Base-by-base conservation (phyloP, 2,888 invertebrate species). In the Xestobium rufovillosum region DNA sequence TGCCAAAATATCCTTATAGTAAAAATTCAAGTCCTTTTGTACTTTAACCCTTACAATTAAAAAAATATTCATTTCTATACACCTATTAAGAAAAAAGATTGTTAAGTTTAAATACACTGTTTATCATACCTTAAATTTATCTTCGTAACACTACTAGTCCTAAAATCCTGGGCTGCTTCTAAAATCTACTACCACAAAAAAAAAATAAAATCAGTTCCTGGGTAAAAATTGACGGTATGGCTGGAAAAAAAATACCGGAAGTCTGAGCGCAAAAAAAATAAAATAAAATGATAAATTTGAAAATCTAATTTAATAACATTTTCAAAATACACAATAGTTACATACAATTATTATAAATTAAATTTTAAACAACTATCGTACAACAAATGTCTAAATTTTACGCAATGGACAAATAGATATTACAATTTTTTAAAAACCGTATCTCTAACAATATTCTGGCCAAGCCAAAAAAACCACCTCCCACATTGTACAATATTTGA, bases 321-420 rank as follows among this genome's bases (percentile, higher is more conserved):
- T 55, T 55, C 51, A 53, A 57, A 58, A 50, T 56, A 57, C 54
- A 57, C 51, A 56, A 53, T 47, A 42, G 40, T 56, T 53, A 56
- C 50, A 50, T 52, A 36, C 36, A 23, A n/a, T 30, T 48, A 52
- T 47, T 41, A 50, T 52, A 56, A 57, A 56, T 53, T 49, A 57
- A 55, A 52, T 45, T 46, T 53, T 52, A 53, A 59, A 55, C 55
- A 55, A 57, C 56, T 56, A 56, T 49, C 56, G 51, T 56, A 55
- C 54, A 58, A 56, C 53, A 52, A 53, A 56, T 55, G 51, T 52
- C 55, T 56, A 52, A 48, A 46, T 48, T 54, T 49, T 52, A 54
- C 51, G 53, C 54, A 53, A 56, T 55, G 56, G 56, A 56, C 56
- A 58, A 56, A 55, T 57, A 57, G 57, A 46, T 55, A 57, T 53